These are phyloP conservation scores for Spheniscus mendiculus DNA, from an alignment of 2,113 vertebrate species.

Conservation along the genomic window DNA sequence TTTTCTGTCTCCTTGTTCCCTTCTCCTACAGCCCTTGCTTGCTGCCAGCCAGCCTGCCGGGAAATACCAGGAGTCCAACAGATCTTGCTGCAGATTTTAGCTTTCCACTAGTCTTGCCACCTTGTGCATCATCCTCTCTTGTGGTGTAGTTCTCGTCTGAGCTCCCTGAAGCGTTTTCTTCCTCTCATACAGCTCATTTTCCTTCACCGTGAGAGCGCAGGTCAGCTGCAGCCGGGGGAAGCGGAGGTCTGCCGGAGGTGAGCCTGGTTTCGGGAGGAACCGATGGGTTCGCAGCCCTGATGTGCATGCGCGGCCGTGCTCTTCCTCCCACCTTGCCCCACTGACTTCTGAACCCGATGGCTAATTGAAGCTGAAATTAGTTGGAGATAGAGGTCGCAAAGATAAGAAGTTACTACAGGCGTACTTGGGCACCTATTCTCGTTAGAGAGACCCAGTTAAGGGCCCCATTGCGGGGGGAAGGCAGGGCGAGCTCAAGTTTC, in stretches of 20 bases:
- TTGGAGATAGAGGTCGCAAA: not conserved
- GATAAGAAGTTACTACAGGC: not conserved
- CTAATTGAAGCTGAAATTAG: not conserved
- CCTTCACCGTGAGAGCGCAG: accelerated
- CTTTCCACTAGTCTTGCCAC: not conserved
- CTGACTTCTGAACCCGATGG: not conserved
- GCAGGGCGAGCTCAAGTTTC: not conserved
- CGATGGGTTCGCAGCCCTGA: not conserved
- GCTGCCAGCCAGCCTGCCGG: not conserved
- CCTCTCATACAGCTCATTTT: not conserved
- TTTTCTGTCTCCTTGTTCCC: not conserved
- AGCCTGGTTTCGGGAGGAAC: not conserved
- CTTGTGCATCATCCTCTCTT: not conserved
- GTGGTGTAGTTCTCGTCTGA: accelerated
- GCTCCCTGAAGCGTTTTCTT: not conserved
- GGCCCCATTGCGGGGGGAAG: not conserved
- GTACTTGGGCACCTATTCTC: not conserved
- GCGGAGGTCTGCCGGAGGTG: accelerated
- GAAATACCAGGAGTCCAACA: not conserved
- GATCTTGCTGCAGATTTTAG: not conserved
- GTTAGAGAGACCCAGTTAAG: not conserved
- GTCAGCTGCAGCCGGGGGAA: accelerated
- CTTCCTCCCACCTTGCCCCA: not conserved
- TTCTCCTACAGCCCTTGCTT: not conserved
- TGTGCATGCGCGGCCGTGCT: accelerated